Evolutionary conservation across 1,140 invertebrate genomes (phyloP).

Genomic region (Gryllus bimaculatus): DNA sequence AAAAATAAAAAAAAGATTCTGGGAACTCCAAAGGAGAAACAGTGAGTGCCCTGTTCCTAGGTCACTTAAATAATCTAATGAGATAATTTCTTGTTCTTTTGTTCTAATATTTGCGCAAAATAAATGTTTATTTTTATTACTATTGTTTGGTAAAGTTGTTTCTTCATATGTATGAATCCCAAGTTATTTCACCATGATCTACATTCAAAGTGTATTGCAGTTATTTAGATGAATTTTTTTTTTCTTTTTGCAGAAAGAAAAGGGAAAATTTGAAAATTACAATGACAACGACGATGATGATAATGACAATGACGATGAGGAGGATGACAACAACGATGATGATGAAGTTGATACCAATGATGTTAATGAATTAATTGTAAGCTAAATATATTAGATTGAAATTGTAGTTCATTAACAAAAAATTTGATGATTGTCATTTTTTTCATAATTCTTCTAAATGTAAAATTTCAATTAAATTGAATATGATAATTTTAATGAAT

Average conservation of each 20-base stretch:
- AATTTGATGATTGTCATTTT: too few species aligned
- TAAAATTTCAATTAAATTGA: neutral
- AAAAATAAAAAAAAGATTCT: neutral
- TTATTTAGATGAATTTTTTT: too few species aligned
- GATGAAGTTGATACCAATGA: conserved; percentile 29
- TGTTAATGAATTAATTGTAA: conserved; percentile 24
- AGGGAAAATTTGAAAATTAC: conserved; percentile 27
- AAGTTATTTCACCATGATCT: too few species aligned
- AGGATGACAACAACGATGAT: too few species aligned
- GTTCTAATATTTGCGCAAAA: neutral
- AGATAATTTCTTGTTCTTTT: neutral
- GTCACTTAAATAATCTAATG: conserved; percentile 23
- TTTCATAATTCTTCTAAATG: neutral
- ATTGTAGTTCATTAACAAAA: too few species aligned
- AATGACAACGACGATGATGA: conserved; percentile 30
- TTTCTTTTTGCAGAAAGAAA: conserved; percentile 21
- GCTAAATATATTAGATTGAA: neutral
- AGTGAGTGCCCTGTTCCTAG: neutral
- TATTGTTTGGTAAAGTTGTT: neutral
- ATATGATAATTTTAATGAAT: neutral
- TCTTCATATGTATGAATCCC: neutral
- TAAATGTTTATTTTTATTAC: neutral
- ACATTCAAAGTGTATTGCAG: too few species aligned
- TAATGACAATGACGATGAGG: too few species aligned
- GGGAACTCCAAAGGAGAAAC: neutral